A percentile compares a stretch with the other conserved stretches of the same genome.
Evolutionary conservation across 2,113 vertebrate genomes (phyloP).

Genomic region (Hydrochoerus hydrochaeris): DNA sequence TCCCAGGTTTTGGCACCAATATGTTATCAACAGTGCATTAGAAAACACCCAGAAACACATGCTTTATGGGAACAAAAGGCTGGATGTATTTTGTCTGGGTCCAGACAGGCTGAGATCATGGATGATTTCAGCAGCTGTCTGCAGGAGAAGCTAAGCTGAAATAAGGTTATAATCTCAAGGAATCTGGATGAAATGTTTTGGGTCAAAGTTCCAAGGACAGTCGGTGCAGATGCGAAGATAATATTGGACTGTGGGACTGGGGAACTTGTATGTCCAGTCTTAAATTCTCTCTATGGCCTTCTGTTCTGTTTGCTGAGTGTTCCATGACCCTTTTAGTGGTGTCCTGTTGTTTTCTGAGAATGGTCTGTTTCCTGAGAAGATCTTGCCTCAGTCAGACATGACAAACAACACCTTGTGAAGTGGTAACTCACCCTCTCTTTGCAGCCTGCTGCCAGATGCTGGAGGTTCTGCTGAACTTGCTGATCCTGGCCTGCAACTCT

Average conservation of each 20-base stretch:
- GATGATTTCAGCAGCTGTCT: not conserved
- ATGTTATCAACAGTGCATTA: not conserved
- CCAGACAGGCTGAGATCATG: not conserved
- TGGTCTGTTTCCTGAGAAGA: not conserved
- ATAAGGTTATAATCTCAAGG: not conserved
- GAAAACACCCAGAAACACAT: not conserved
- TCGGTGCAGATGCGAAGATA: not conserved
- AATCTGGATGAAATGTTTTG: not conserved
- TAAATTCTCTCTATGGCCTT: not conserved
- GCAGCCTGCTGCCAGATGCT: constrained; percentile 91
- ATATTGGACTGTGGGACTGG: not conserved
- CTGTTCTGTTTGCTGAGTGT: not conserved
- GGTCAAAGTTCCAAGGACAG: not conserved
- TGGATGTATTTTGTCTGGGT: not conserved
- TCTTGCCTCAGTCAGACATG: not conserved
- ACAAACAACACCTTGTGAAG: not conserved
- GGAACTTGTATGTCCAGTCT: not conserved
- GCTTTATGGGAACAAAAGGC: not conserved
- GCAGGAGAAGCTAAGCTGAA: not conserved
- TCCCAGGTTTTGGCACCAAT: not conserved
- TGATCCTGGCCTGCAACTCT: constrained; percentile 91
- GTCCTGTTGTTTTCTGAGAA: not conserved
- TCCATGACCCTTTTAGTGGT: not conserved
- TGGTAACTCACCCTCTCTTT: constrained; percentile 70
- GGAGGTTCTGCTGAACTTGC: constrained; percentile 89